Conservation (phyloP, 2,888 invertebrate genomes). For the Rhagium mordax region DNA sequence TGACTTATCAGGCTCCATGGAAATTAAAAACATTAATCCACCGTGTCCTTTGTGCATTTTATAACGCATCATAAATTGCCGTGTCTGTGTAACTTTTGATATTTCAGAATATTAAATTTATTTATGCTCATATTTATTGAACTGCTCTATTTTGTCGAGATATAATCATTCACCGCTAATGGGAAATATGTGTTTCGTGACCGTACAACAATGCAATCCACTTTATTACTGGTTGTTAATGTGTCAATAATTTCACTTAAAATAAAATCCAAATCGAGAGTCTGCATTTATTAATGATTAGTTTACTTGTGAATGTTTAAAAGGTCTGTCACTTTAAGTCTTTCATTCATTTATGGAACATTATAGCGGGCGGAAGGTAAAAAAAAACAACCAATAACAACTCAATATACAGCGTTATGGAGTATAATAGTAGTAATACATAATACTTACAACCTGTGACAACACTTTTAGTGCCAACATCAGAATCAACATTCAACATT, state of each 20-base stretch:
- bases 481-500: too few species aligned
- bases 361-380: too few species aligned
- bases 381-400: too few species aligned
- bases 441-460: too few species aligned
- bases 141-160: not conserved
- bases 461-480: too few species aligned
- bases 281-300: not conserved
- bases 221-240: conserved; percentile 1
- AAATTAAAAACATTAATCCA: conserved; percentile 3
- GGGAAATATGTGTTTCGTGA: conserved; percentile 24
- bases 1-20: not conserved
- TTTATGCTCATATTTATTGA: conserved; percentile 7
- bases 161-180: conserved; percentile 15
- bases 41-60: not conserved
- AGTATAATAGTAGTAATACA: too few species aligned
- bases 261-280: not conserved
- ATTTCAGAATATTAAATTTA: not conserved
- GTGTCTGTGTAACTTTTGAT: not conserved
- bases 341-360: too few species aligned
- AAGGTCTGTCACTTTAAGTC: not conserved
- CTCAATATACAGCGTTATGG: too few species aligned
- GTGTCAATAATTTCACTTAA: conserved; percentile 1
- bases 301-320: not conserved
- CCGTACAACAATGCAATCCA: not conserved
- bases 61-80: not conserved